phyloP scores from a whole-genome alignment of 2,113 vertebrate genomes.

The Etheostoma spectabile region DNA sequence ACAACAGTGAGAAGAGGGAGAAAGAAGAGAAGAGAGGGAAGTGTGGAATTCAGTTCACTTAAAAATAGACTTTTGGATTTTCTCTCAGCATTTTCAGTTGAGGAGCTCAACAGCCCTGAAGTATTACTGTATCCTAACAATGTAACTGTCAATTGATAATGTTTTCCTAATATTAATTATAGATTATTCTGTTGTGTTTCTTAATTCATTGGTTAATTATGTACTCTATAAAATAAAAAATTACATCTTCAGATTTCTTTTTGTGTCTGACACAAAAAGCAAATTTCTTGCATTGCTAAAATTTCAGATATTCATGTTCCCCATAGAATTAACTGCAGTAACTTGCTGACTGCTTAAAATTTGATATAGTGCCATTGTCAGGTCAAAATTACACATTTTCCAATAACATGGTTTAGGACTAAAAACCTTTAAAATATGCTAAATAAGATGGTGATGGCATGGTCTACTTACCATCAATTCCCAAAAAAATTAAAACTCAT shows the following conservation, averaged over 20 bases:
- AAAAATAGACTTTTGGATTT: conserved; percentile 69
- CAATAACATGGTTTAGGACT: background rate
- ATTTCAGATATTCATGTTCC: background rate
- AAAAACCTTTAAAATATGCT: background rate
- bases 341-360: background rate
- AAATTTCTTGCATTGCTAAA: too few relatives aligned
- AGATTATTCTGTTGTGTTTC: background rate
- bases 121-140: background rate
- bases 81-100: conserved; percentile 26
- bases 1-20: conserved; percentile 40
- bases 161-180: too few relatives aligned
- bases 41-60: conserved; percentile 74
- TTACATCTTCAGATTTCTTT: background rate
- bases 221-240: background rate
- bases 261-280: too few relatives aligned
- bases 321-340: background rate
- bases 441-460: background rate
- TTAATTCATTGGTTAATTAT: background rate
- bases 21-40: conserved; percentile 40
- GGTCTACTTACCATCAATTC: too few relatives aligned
- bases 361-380: background rate
- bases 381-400: background rate
- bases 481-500: too few relatives aligned
- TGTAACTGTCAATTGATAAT: background rate
- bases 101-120: background rate